A percentile compares a stretch with the other conserved stretches of the same genome.
Evolutionary conservation across 2,113 vertebrate genomes (phyloP).

Genomic region (Boulengeromyrus knoepffleri): DNA sequence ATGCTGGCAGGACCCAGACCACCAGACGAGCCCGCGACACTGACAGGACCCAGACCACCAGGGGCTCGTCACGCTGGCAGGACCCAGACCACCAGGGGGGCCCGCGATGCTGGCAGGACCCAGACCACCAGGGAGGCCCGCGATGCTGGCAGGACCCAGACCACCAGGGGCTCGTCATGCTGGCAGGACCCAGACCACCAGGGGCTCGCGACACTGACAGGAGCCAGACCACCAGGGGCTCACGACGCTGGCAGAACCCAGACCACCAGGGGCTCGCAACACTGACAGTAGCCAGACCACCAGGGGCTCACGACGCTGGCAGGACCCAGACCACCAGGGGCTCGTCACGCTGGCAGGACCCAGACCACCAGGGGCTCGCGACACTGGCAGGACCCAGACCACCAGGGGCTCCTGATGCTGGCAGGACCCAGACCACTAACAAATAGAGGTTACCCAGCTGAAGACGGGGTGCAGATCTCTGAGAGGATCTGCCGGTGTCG

Average conservation of each 20-base stretch:
- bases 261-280: too few species aligned
- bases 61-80: not conserved
- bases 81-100: not conserved
- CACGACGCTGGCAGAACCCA: too few species aligned
- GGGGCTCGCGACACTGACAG: accelerated
- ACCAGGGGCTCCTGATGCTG: not conserved
- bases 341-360: not conserved
- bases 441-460: not conserved
- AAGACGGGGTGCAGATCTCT: not conserved
- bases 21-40: accelerated
- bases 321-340: not conserved
- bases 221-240: not conserved
- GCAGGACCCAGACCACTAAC: not conserved
- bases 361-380: not conserved
- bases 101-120: too few species aligned
- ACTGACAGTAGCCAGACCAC: not conserved
- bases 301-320: not conserved
- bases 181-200: too few species aligned
- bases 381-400: not conserved
- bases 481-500: too few species aligned
- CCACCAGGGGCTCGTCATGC: too few species aligned
- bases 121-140: too few species aligned
- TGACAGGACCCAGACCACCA: not conserved
- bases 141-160: too few species aligned
- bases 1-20: not conserved